A percentile compares a stretch with the other conserved stretches of the same genome.
These are phyloP conservation scores for Macrobrachium nipponense DNA, from an alignment of 1,140 invertebrate genomes.

Conservation along the genomic window DNA sequence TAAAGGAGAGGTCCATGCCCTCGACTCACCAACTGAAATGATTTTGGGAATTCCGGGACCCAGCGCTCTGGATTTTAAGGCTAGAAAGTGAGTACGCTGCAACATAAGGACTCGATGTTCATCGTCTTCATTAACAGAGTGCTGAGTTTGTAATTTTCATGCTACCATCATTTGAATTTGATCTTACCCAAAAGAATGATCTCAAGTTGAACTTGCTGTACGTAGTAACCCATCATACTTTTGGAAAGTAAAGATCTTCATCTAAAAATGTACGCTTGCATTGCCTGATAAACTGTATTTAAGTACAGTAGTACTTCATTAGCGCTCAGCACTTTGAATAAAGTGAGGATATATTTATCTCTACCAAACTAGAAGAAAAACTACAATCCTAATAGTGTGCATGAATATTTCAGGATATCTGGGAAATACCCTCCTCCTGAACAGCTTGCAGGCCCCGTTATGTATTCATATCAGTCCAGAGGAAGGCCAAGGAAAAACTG, in stretches of 20 bases:
- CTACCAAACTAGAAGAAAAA: background rate
- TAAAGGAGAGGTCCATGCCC: constrained; percentile 30
- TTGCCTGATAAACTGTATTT: too few relatives aligned
- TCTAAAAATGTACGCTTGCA: too few relatives aligned
- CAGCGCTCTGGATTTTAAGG: constrained; percentile 60
- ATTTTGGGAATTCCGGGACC: constrained; percentile 59
- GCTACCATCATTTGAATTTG: too few relatives aligned
- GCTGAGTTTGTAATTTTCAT: too few relatives aligned
- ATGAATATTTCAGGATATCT: constrained; percentile 40
- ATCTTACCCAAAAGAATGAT: too few relatives aligned
- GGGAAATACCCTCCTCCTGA: constrained; percentile 61
- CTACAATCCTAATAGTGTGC: background rate
- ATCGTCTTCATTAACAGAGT: too few relatives aligned
- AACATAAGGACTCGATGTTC: background rate
- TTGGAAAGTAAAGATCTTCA: too few relatives aligned
- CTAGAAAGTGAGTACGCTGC: constrained; percentile 61
- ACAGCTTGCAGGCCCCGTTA: constrained; percentile 59
- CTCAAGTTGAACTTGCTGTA: too few relatives aligned
- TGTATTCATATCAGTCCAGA: constrained; percentile 62
- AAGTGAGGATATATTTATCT: too few relatives aligned
- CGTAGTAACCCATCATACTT: too few relatives aligned
- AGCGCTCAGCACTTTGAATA: too few relatives aligned
- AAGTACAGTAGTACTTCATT: too few relatives aligned
- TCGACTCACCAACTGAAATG: constrained; percentile 53
- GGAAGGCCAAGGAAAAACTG: constrained; percentile 63